A percentile compares a stretch with the other conserved stretches of the same genome.
These are phyloP conservation scores for Gymnothorax reevesii DNA, from an alignment of 2,797 vertebrate genomes.

Conservation along the genomic window DNA sequence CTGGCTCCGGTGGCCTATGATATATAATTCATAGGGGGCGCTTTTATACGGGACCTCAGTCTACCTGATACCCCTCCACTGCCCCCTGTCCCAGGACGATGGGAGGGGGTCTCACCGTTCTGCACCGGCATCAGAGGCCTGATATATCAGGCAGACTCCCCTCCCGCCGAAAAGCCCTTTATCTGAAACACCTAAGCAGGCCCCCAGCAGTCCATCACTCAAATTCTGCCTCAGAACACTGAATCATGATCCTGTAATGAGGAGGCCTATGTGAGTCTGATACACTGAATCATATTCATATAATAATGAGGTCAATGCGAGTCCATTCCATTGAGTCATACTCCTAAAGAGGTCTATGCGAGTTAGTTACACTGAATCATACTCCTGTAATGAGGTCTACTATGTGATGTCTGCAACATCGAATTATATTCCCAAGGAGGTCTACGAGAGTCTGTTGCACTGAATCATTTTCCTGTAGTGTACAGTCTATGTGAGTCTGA, in stretches of 20 bases:
- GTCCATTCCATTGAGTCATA: no score
- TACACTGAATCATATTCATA: constrained; percentile 36
- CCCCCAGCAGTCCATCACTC: constrained; percentile 54
- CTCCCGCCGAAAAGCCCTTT: constrained; percentile 51
- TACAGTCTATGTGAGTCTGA: no score
- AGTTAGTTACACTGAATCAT: no score
- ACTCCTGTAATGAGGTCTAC: no score
- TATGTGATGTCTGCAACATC: no score
- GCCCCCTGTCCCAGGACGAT: constrained; percentile 71
- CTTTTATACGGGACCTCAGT: constrained; percentile 82
- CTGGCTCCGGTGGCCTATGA: constrained; percentile 83
- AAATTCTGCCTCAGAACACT: constrained; percentile 34
- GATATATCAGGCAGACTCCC: constrained; percentile 62
- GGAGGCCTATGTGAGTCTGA: no score
- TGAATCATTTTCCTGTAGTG: no score
- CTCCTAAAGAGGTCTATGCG: no score
- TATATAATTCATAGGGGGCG: constrained; percentile 87
- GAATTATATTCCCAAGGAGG: constrained; percentile 39
- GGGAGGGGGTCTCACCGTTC: constrained; percentile 70
- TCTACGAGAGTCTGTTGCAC: not conserved
- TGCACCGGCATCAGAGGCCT: constrained; percentile 63
- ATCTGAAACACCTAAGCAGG: constrained; percentile 61
- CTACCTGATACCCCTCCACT: constrained; percentile 79
- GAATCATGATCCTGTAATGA: no score
- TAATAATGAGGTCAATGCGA: no score